These are phyloP conservation scores for Drosophila ironensis DNA, from an alignment of 1,140 invertebrate genomes.

Conservation along the genomic window DNA sequence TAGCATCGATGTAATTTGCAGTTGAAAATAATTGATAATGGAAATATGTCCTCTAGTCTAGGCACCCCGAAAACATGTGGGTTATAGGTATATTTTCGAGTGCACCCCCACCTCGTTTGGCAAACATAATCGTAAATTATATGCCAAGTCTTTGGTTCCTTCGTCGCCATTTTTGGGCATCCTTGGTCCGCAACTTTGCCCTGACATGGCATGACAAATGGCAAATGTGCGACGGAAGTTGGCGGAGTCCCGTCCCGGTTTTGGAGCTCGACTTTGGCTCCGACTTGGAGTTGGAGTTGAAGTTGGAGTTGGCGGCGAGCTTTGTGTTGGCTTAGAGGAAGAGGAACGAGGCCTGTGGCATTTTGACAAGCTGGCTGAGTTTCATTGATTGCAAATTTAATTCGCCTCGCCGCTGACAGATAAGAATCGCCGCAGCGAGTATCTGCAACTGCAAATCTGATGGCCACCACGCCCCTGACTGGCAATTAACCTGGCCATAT, in stretches of 20 bases:
- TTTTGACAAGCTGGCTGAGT: constrained; percentile 59
- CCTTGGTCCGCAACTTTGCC: constrained; percentile 24
- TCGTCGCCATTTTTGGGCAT: constrained; percentile 51
- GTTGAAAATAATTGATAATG: too few relatives aligned
- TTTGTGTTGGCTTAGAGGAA: constrained; percentile 36
- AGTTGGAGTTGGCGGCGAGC: constrained; percentile 25
- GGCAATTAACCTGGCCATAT: constrained; percentile 44
- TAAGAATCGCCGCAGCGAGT: constrained; percentile 45
- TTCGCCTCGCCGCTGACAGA: constrained; percentile 39
- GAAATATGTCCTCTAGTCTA: too few relatives aligned
- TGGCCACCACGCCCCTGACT: constrained; percentile 28
- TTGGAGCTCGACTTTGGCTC: neutral
- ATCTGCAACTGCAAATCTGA: constrained; percentile 4
- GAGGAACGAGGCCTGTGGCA: constrained; percentile 38
- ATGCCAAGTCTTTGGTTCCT: constrained; percentile 53
- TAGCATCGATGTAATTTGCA: too few relatives aligned
- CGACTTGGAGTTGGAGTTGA: neutral
- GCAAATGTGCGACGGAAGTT: constrained; percentile 75
- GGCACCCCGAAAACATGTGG: too few relatives aligned
- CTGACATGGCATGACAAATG: constrained; percentile 71
- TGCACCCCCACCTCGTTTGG: constrained; percentile 10
- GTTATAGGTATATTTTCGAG: constrained; percentile 2
- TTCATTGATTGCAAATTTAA: constrained; percentile 66
- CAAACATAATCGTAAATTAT: constrained; percentile 71
- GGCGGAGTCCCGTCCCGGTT: constrained; percentile 23